Evolutionary conservation across 2,113 vertebrate species (phyloP).

Genomic region (Leptocoma aspasia): DNA sequence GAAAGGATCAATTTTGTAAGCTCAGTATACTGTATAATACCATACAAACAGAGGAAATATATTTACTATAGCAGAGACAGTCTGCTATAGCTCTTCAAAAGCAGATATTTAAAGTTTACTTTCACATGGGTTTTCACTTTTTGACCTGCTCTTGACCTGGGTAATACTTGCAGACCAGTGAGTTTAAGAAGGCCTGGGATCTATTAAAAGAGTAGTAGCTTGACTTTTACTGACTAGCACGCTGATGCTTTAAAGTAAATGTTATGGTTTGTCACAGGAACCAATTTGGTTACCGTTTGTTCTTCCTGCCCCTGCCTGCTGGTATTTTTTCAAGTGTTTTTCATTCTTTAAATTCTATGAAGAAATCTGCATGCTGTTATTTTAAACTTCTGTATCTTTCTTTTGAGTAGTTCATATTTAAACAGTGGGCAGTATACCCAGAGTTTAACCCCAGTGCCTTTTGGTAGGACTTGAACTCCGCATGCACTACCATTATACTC

Average conservation of each 20-base stretch:
- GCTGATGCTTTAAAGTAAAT: constrained; percentile 93
- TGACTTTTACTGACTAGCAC: constrained; percentile 85
- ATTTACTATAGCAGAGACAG: constrained; percentile 71
- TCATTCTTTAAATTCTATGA: constrained; percentile 86
- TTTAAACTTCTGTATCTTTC: constrained; percentile 81
- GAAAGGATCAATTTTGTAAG: neutral
- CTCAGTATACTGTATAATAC: constrained; percentile 5
- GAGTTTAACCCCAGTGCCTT: constrained; percentile 51
- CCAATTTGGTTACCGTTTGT: constrained; percentile 94
- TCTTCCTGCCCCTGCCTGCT: constrained; percentile 82
- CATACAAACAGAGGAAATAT: constrained; percentile 62
- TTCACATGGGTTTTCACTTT: constrained; percentile 84
- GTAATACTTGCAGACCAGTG: constrained; percentile 80
- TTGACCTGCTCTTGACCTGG: constrained; percentile 85
- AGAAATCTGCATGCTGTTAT: constrained; percentile 82
- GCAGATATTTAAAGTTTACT: constrained; percentile 83
- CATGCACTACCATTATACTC: neutral
- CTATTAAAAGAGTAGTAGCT: constrained; percentile 89
- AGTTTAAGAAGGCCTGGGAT: constrained; percentile 87
- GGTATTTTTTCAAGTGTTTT: constrained; percentile 96
- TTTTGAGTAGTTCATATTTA: constrained; percentile 64
- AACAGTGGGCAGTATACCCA: constrained; percentile 30
- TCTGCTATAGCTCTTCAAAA: constrained; percentile 71
- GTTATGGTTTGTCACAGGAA: constrained; percentile 98
- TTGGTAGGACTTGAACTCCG: constrained; percentile 61